phyloP scores from a whole-genome alignment of 2,113 vertebrate species.

The Phocoena sinus region DNA sequence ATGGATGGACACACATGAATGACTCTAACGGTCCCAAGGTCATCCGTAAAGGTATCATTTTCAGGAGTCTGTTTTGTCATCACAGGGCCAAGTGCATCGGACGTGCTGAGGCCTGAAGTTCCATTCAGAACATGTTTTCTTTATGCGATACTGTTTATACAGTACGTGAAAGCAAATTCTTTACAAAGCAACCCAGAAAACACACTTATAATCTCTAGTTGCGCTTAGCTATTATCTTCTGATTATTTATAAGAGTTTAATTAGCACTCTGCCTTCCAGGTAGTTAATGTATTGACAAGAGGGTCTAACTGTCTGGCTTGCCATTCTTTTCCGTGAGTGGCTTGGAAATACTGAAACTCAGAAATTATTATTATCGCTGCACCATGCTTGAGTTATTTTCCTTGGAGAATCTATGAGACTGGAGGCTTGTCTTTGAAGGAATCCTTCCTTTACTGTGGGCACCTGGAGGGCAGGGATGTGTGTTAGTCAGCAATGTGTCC shows the following conservation, averaged over 20 bases:
- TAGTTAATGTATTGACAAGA: neutral
- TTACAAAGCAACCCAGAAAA: neutral
- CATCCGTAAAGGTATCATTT: neutral
- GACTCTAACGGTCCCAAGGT: neutral
- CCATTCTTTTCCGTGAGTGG: neutral
- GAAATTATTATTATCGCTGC: neutral
- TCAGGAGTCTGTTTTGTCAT: neutral
- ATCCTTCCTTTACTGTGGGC: neutral
- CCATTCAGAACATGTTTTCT: neutral
- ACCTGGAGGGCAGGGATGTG: neutral
- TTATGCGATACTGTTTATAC: neutral
- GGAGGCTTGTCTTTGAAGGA: neutral
- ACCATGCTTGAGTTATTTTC: neutral
- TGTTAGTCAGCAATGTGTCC: neutral
- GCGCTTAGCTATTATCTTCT: neutral
- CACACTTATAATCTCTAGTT: neutral
- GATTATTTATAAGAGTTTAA: neutral
- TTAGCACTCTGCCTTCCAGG: neutral
- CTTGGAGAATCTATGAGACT: neutral
- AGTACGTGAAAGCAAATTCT: slow-evolving; percentile 15
- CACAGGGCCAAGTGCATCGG: too few species aligned
- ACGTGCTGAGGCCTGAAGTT: neutral
- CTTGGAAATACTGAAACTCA: neutral
- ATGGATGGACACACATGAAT: neutral
- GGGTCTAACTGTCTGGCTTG: neutral